These are phyloP conservation scores for Amphimallon solstitiale DNA, from an alignment of 2,888 invertebrate genomes.

Conservation along the genomic window DNA sequence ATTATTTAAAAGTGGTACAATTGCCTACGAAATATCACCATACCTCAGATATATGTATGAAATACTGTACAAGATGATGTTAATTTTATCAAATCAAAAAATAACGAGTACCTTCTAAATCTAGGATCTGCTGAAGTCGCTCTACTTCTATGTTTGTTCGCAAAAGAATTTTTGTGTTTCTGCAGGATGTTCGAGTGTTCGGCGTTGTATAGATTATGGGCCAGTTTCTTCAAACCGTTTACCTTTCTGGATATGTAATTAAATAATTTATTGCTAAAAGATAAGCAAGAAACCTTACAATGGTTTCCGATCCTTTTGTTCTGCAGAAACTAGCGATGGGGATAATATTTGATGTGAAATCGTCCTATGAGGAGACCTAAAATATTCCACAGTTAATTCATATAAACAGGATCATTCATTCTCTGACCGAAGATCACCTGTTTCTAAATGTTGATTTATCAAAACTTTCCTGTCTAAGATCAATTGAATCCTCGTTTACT, in stretches of 20 bases:
- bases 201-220: slow-evolving; percentile 15
- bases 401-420: background rate
- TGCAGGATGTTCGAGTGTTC: background rate
- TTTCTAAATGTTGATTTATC: slow-evolving; percentile 13
- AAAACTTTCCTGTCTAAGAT: slow-evolving; percentile 27
- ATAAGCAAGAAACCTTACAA: background rate
- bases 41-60: no score
- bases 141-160: slow-evolving; percentile 18
- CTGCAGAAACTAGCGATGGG: background rate
- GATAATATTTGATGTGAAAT: slow-evolving; percentile 30
- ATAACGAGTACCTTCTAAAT: slow-evolving; percentile 7
- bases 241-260: slow-evolving; percentile 1
- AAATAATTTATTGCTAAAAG: background rate
- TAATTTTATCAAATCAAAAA: background rate
- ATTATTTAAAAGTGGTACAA: no score
- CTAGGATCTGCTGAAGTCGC: slow-evolving; percentile 35
- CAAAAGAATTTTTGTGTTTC: slow-evolving; percentile 5
- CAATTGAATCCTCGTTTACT: slow-evolving; percentile 33
- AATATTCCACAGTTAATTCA: background rate
- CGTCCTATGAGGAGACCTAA: slow-evolving; percentile 24
- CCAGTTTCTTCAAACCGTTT: slow-evolving; percentile 22
- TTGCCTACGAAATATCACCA: no score
- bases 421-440: slow-evolving; percentile 11
- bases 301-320: slow-evolving; percentile 14
- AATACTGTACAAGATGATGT: no score